Percentiles rank a stretch among this genome's conserved stretches.
phyloP scores from a whole-genome alignment of 2,888 invertebrate genomes.

The Chironomus riparius region DNA sequence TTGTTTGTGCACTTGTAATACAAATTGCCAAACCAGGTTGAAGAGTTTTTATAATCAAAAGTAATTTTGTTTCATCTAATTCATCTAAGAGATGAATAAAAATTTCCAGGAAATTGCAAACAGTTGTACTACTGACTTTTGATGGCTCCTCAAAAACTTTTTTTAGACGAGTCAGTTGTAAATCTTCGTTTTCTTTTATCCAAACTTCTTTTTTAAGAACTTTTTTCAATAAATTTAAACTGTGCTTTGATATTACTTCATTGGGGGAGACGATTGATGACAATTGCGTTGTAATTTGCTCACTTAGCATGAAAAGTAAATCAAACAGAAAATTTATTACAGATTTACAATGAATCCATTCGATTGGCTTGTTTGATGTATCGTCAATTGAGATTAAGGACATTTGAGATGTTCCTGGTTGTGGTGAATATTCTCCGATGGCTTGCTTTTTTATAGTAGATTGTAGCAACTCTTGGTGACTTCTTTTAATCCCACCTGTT shows the following conservation, averaged over 20 bases:
- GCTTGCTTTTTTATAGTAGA: constrained; percentile 36
- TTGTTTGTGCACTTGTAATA: constrained; percentile 77
- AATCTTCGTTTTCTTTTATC: constrained; percentile 76
- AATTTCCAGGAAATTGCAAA: constrained; percentile 88
- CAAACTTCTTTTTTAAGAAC: constrained; percentile 90
- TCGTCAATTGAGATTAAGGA: constrained; percentile 45
- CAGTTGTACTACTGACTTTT: constrained; percentile 55
- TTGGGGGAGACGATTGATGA: constrained; percentile 48
- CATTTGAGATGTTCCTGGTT: constrained; percentile 2
- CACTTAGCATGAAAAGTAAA: constrained; percentile 85
- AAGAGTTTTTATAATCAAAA: constrained; percentile 74
- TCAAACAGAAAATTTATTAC: constrained; percentile 84
- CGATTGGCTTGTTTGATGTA: constrained; percentile 73
- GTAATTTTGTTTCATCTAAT: constrained; percentile 73
- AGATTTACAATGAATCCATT: constrained; percentile 79
- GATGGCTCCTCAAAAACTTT: constrained; percentile 56
- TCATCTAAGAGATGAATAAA: constrained; percentile 79
- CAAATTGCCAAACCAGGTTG: constrained; percentile 85
- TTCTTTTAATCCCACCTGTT: constrained; percentile 36
- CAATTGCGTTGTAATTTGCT: constrained; percentile 45
- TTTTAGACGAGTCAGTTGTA: constrained; percentile 84
- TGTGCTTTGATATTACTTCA: constrained; percentile 62
- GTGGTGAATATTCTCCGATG: constrained; percentile 32
- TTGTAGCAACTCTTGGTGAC: constrained; percentile 35
- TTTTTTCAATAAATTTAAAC: constrained; percentile 77